phyloP scores from a whole-genome alignment of 2,888 invertebrate species.

The Drosophila testacea region DNA sequence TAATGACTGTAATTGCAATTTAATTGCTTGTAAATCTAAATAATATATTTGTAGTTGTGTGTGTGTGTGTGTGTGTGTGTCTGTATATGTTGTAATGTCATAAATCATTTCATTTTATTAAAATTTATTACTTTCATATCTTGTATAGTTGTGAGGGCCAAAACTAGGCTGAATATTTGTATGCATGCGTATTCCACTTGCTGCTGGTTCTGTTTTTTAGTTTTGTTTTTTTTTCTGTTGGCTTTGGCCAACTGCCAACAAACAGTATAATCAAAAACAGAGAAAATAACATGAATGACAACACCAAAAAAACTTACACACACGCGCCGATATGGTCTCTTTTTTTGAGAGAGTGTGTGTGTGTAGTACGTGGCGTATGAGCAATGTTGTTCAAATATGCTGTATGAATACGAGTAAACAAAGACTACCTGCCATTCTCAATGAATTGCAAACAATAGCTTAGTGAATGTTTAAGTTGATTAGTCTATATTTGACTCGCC shows the following conservation, averaged over 20 bases:
- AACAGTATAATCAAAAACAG: slow-evolving; percentile 51
- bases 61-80: slow-evolving; percentile 3
- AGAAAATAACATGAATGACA: slow-evolving; percentile 32
- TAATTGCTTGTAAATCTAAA: slow-evolving; percentile 15
- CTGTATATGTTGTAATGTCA: background rate
- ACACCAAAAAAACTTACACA: slow-evolving; percentile 31
- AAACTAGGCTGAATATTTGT: slow-evolving; percentile 20
- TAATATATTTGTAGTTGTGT: background rate
- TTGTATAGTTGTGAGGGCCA: slow-evolving; percentile 5
- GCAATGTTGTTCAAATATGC: slow-evolving; percentile 32
- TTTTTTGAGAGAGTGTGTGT: slow-evolving; percentile 4
- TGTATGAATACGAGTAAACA: background rate
- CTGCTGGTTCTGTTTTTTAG: slow-evolving; percentile 20
- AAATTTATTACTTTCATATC: slow-evolving; percentile 23
- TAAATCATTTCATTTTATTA: slow-evolving; percentile 21
- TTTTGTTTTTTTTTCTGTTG: slow-evolving; percentile 30
- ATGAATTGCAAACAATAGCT: slow-evolving; percentile 21
- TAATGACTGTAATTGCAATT: slow-evolving; percentile 13
- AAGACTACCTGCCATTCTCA: slow-evolving; percentile 6
- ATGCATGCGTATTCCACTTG: slow-evolving; percentile 12
- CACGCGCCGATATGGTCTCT: slow-evolving; percentile 21
- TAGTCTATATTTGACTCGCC: background rate
- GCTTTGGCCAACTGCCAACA: slow-evolving; percentile 66
- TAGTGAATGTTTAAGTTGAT: slow-evolving; percentile 23
- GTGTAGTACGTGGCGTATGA: slow-evolving; percentile 53